A percentile compares a stretch with the other conserved stretches of the same genome.
Evolutionary conservation across 2,888 invertebrate species (phyloP).

Genomic region (Pyrochroa serraticornis): DNA sequence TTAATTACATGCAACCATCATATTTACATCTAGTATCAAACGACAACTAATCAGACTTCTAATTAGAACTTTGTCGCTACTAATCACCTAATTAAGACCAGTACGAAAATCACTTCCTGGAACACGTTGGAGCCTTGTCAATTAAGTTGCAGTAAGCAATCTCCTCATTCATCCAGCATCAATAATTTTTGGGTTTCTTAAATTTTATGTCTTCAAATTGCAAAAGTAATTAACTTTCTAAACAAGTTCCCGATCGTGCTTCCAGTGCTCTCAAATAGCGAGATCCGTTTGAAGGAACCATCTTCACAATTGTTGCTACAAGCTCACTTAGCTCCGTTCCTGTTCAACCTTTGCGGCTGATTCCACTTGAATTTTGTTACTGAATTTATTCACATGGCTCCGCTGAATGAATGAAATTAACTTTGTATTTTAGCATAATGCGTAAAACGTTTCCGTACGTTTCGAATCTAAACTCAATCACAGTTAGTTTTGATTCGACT

Average conservation of each 20-base stretch:
- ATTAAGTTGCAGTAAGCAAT: no score
- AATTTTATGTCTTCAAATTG: no score
- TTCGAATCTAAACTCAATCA: conserved; percentile 4
- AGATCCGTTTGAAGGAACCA: no score
- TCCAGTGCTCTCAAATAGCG: no score
- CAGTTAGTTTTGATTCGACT: conserved; percentile 19
- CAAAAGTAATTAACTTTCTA: no score
- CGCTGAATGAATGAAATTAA: conserved; percentile 11
- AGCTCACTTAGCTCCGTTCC: no score
- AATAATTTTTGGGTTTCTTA: no score
- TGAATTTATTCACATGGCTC: conserved; percentile 10
- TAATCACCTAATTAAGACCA: conserved; percentile 3
- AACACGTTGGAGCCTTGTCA: no score
- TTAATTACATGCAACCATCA: conserved; percentile 7
- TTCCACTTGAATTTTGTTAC: conserved; percentile 1
- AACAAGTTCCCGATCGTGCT: no score
- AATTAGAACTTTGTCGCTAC: not conserved
- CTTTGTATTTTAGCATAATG: conserved; percentile 3
- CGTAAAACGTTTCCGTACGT: conserved; percentile 12
- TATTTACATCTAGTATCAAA: no score
- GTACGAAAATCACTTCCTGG: conserved; percentile 7
- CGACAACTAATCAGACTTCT: not conserved
- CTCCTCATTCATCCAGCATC: no score
- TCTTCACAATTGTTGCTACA: no score
- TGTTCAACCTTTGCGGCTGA: conserved; percentile 1